Evolutionary conservation across 1,140 invertebrate genomes (phyloP).

Genomic region (Hesperophylax magnus): DNA sequence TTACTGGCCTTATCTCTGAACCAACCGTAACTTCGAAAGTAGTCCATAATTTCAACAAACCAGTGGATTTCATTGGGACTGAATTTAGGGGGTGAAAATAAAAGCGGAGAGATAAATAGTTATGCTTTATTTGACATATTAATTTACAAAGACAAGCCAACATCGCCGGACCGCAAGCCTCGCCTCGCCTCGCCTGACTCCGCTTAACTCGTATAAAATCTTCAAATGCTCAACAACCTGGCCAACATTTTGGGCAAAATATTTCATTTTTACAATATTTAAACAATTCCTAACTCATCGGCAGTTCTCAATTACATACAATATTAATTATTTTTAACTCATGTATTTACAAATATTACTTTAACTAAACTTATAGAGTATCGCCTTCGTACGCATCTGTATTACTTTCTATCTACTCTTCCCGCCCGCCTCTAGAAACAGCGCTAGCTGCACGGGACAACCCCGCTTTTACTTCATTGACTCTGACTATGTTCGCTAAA

Average conservation of each 20-base stretch:
- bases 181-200: too few relatives aligned
- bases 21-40: too few relatives aligned
- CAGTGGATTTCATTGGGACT: too few relatives aligned
- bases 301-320: background rate
- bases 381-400: background rate
- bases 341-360: background rate
- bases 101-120: slow-evolving; percentile 11
- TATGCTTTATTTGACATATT: slow-evolving; percentile 51
- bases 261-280: slow-evolving; percentile 14
- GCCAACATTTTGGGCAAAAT: slow-evolving; percentile 8
- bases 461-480: too few relatives aligned
- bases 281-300: slow-evolving; percentile 1
- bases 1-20: too few relatives aligned
- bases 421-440: too few relatives aligned
- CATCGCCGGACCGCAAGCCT: background rate
- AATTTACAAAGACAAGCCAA: slow-evolving; percentile 49
- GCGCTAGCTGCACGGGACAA: too few relatives aligned
- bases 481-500: too few relatives aligned
- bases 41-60: too few relatives aligned
- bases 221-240: slow-evolving; percentile 11
- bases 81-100: background rate
- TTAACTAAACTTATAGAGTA: slow-evolving; percentile 10
- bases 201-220: slow-evolving; percentile 8
- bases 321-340: slow-evolving; percentile 1
- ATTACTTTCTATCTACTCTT: too few relatives aligned